Base-by-base conservation (phyloP, 2,888 invertebrate species). In the Graphium colonna region DNA sequence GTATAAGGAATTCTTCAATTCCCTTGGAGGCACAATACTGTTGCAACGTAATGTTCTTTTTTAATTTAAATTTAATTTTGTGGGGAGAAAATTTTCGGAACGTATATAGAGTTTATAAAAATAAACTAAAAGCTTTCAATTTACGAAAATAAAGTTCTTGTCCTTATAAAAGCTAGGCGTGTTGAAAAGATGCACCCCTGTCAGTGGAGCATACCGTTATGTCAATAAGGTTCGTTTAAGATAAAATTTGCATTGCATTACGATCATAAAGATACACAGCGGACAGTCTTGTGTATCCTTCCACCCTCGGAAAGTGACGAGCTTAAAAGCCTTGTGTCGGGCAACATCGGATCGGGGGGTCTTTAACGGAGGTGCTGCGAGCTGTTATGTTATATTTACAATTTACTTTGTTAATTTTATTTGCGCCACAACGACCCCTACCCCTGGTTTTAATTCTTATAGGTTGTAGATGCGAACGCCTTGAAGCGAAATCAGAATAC, bases 171-270 rank as follows among this genome's bases (percentile, higher is more conserved):
- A n/a, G n/a, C n/a, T n/a, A n/a, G n/a, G n/a, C n/a, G n/a, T n/a
- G n/a, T n/a, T n/a, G n/a, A 45, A 38, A 46, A 1, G 42, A 17
- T 33, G 17, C 52, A 28, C 42, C 12, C 10, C 21, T 21, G 38
- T 3, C n/a, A 10, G 42, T 26, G 13, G 52, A 48, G 15, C 17
- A 12, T 9, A 26, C 41, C 16, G 9, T 47, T 21, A 21, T 31
- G 28, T 48, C 42, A 52, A 39, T 38, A 48, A 28, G 52, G 54
- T 53, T 51, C 51, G 44, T 57, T 57, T 49, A 52, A 55, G 51
- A 52, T 54, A 52, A 46, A 51, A 55, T 57, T 57, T 57, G 54
- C 54, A 57, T 57, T 21, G 40, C 51, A 57, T 57, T 57, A 55
- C 51, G 36, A 43, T 28, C 42, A 52, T 36, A 47, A 38, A 43